Evolutionary conservation across 2,888 invertebrate species (phyloP), one percentile per base, ranked within the genome.

Genomic region (Maniola hyperantus): DNA sequence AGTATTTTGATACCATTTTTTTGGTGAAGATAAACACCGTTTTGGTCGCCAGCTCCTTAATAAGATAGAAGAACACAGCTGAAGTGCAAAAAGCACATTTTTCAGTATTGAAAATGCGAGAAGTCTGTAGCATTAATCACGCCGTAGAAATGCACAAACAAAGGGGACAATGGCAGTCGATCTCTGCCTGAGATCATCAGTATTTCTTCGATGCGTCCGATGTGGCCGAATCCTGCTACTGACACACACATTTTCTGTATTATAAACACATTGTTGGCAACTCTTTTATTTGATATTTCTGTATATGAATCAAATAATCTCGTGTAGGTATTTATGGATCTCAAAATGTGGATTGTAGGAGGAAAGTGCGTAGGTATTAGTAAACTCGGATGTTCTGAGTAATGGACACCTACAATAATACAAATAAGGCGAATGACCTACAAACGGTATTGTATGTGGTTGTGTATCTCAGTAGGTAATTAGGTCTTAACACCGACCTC

Each of bases 381-480:
- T 58, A 58, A 58, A 44, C 33, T 8, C n/a, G 8, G 42, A 48
- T 59, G 46, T 34, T 59, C 48, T 59, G 46, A 59, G 59, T 59
- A 59, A 59, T 59, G 33, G 46, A 59, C 59, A 15, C 51, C 57
- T 42, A 66, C 51, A 51, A 50, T 15, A 44, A 20, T 34, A 51
- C 20, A 36, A 62, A 63, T 44, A 66, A 63, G 57, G 34, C 36
- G 6, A 63, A 51, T 51, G 66, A 63, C 66, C 66, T 53, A 63
- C 57, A 50, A 63, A 33, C 48, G 18, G 44, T 54, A 48, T n/a
- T 44, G 51, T 44, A 44, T 50, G 57, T 36, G 44, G 54, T 58
- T 58, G 57, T 63, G 62, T 66, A 62, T 44, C 54, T 18, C 54
- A 54, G 34, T 34, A 44, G 15, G 13, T 60, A 65, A 65, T 65